A percentile compares a stretch with the other conserved stretches of the same genome.
phyloP scores from a whole-genome alignment of 2,797 vertebrate genomes.

The Xiphophorus birchmanni region DNA sequence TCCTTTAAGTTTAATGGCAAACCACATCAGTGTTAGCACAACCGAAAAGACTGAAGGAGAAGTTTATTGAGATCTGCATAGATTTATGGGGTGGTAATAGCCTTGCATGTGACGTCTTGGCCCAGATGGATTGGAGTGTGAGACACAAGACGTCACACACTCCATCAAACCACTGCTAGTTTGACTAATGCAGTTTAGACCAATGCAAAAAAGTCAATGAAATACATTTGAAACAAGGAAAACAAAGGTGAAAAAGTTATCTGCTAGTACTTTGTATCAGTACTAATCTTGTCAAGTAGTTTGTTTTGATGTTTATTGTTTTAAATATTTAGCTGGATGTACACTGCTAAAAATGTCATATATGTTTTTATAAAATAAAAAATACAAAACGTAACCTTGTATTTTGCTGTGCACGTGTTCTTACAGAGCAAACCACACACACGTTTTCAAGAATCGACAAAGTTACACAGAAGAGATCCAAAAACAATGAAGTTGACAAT shows the following conservation, averaged over 20 bases:
- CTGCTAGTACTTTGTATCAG: conserved; percentile 15
- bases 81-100: conserved; percentile 87
- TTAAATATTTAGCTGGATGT: neutral
- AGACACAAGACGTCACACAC: conserved; percentile 79
- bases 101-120: conserved; percentile 74
- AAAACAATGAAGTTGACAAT: conserved; percentile 28
- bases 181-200: conserved; percentile 52
- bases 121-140: conserved; percentile 71
- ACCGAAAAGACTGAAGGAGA: conserved; percentile 73
- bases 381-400: neutral
- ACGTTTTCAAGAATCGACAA: conserved; percentile 7
- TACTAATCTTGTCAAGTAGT: neutral
- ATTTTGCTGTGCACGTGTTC: neutral
- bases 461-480: conserved; percentile 11
- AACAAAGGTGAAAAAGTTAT: conserved; percentile 19
- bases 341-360: neutral
- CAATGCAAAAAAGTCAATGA: conserved; percentile 46
- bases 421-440: conserved; percentile 13
- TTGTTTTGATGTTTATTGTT: neutral
- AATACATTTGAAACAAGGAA: conserved; percentile 30
- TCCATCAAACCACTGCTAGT: conserved; percentile 69
- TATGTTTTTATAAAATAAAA: neutral
- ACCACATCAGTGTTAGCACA: conserved; percentile 73
- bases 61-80: conserved; percentile 82
- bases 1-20: conserved; percentile 66